Conservation (phyloP, 1,140 invertebrate genomes). For the Asobara japonica region DNA sequence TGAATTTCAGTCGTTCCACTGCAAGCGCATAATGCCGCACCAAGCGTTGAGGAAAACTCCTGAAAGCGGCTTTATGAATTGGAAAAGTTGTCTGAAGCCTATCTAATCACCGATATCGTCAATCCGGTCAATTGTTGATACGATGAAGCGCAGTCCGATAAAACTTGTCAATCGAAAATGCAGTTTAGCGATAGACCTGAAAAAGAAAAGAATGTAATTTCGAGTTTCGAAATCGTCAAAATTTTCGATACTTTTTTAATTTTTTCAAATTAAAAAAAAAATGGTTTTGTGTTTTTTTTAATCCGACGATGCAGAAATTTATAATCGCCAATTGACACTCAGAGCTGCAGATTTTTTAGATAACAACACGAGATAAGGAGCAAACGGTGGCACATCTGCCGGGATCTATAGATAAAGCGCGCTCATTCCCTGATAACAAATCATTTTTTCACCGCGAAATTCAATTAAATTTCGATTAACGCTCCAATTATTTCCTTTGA, state of each 20-base stretch:
- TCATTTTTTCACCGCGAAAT: neutral
- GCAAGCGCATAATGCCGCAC: too few species aligned
- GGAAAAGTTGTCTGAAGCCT: constrained; percentile 13
- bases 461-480: neutral
- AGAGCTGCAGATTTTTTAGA: too few species aligned
- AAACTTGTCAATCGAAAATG: neutral
- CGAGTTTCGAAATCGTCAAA: too few species aligned
- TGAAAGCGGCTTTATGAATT: constrained; percentile 18
- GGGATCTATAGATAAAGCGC: constrained; percentile 8
- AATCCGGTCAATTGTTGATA: constrained; percentile 15
- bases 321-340: too few species aligned
- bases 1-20: too few species aligned
- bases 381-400: constrained; percentile 8
- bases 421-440: neutral
- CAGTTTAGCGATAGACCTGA: too few species aligned
- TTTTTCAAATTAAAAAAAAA: too few species aligned
- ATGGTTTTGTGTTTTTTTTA: too few species aligned
- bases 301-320: too few species aligned
- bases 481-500: neutral
- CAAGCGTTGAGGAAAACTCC: neutral
- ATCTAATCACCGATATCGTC: constrained; percentile 26
- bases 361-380: too few species aligned
- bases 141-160: neutral
- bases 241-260: too few species aligned
- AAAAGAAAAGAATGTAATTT: neutral